phyloP scores from a whole-genome alignment of 2,888 invertebrate genomes.

The Lapara coniferarum region DNA sequence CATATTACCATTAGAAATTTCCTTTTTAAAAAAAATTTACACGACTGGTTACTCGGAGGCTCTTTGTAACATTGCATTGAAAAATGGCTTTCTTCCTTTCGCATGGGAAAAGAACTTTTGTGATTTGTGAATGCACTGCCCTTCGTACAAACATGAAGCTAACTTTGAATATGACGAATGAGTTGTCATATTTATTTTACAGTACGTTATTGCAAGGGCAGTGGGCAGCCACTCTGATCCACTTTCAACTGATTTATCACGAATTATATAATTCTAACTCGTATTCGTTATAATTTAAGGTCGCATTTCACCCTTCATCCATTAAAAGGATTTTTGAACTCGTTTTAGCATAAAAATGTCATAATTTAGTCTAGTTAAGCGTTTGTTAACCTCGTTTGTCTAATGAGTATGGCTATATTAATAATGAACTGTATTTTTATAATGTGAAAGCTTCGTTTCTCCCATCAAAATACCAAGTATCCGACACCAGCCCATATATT shows the following conservation, averaged over 20 bases:
- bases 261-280: conserved; percentile 21
- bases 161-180: not conserved
- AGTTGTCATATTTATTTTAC: conserved; percentile 8
- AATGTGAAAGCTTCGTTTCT: no score
- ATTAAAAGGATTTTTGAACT: not conserved
- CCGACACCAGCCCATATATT: no score
- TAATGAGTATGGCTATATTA: not conserved
- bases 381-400: conserved; percentile 2
- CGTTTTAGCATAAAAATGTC: not conserved
- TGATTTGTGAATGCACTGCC: no score
- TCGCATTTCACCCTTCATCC: conserved; percentile 13
- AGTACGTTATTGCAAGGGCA: conserved; percentile 9
- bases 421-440: no score
- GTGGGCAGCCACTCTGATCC: conserved; percentile 16
- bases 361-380: not conserved
- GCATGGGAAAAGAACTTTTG: no score
- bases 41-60: no score
- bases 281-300: conserved; percentile 9
- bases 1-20: no score
- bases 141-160: not conserved
- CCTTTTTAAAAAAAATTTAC: no score
- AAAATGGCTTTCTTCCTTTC: no score
- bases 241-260: conserved; percentile 16
- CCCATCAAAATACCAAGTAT: no score
- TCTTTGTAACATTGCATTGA: no score